Evolutionary conservation across 2,113 vertebrate species (phyloP), one percentile per base, ranked within the genome.

Genomic region (Cranoglanis bouderius): DNA sequence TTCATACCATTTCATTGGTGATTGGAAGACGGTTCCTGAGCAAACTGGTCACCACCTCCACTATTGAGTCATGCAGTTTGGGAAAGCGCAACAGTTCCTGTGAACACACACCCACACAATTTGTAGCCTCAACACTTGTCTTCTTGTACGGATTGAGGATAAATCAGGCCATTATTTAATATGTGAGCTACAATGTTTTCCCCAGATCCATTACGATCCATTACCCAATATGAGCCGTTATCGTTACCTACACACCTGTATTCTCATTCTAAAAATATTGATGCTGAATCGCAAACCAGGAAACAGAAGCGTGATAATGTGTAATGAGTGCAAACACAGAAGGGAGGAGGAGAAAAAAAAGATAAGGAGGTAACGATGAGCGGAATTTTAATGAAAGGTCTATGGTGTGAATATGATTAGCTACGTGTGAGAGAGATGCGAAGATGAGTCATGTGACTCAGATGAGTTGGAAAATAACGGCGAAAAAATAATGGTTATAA

Each of bases 1-100:
- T 43, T 82, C 89, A 92, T 95, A 97, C 96, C 96, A 97, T 96
- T 43, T 96, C 96, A 86, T 97, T 97, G 57, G 96, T 96, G 88
- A 97, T 93, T 0, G 96, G 96, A 89, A 97, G 89, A 53, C 96
- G 94, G 90, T 96, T 96, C 91, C 96, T 94, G 90, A 97, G 93
- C 88, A 97, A 92, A 63, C 94, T 92, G 16, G 96, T 96, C 92
- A 97, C 96, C 8, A 97, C 96, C 93, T 97, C 96, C 87, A 96
- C 95, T 78, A 97, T 96, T 35, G 96, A 96, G 89, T 97, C 96
- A 0, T 97, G 96, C 86, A 97, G 92, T 92, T 96, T 97, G 81
- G 96, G 96, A 91, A 97, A 97, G 70, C 96, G 94, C 80, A 96
- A 89, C 81, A 97, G 94, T 92, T 97, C 96, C 96, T 97, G 88